Conservation (phyloP, 53 echinoderm and acorn worm species). For the Holothuria scabra region DNA sequence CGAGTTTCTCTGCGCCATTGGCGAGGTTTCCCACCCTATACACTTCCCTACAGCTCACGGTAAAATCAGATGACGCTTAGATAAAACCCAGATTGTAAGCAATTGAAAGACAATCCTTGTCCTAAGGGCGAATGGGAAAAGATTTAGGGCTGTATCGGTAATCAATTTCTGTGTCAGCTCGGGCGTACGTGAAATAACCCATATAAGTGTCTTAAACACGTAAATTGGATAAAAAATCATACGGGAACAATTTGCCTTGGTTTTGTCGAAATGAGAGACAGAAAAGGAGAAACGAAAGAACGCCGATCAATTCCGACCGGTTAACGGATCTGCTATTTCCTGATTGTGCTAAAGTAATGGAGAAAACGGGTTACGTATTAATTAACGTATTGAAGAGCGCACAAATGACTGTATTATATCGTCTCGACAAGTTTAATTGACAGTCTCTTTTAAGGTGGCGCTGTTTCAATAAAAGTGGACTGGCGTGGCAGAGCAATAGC, state of each 20-base stretch:
- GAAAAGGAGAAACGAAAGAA: neutral
- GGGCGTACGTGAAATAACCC: slow-evolving; percentile 38
- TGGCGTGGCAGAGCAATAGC: too few species aligned
- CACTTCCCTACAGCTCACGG: slow-evolving; percentile 7
- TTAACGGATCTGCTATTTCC: slow-evolving; percentile 22
- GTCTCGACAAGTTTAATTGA: too few species aligned
- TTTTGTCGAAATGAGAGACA: slow-evolving; percentile 28
- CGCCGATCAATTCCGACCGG: slow-evolving; percentile 2
- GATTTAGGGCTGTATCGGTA: slow-evolving; percentile 53
- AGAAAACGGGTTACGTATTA: slow-evolving; percentile 42
- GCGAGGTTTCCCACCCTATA: slow-evolving; percentile 20
- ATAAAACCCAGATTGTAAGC: slow-evolving; percentile 37
- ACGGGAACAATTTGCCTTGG: slow-evolving; percentile 38
- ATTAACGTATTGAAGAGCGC: slow-evolving; percentile 15
- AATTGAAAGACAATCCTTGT: slow-evolving; percentile 39
- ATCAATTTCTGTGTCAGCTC: slow-evolving; percentile 48
- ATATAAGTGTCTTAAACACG: slow-evolving; percentile 43
- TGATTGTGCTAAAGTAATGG: neutral
- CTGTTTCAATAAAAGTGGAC: too few species aligned
- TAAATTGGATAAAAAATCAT: slow-evolving; percentile 43
- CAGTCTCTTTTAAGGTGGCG: too few species aligned
- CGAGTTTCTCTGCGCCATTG: neutral
- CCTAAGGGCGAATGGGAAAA: slow-evolving; percentile 32
- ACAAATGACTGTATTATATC: too few species aligned
- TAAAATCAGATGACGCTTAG: slow-evolving; percentile 16